Base-by-base conservation (phyloP, 92 coral and sea anemone genomes). In the Porites divaricata region DNA sequence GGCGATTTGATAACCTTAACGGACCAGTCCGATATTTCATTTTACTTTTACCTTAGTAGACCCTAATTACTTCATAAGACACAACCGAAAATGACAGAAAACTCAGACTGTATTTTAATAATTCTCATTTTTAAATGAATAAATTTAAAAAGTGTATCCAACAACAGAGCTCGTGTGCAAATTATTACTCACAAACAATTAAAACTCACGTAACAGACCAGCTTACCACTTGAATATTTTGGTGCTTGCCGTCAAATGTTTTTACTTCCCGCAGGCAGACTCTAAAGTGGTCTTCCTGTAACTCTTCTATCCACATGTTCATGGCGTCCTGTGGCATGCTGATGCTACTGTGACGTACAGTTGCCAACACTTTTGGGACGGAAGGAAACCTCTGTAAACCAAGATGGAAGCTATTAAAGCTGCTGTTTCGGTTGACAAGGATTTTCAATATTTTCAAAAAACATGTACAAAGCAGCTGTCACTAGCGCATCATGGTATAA, bases 271-370 rank as follows among this genome's bases (percentile, higher is more conserved):
- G 77, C 21, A 89, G 72, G 49, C 92, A 89, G 48, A 85, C 54
- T 80, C 90, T 75, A 21, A 89, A 89, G 70, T 89, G 65, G 66
- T 89, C 92, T 26, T 62, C 79, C 67, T 80, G 82, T 54, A 67
- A n/a, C 20, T 89, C 92, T 28, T 89, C 92, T 45, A 89, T 41
- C 92, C 92, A 89, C 69, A 85, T 53, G 72, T 89, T 89, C 89
- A 89, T 79, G 75, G 92, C 92, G 83, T 89, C 90, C 75, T 85
- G 86, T 67, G 83, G 86, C 61, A 63, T 73, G 28, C 62, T 67
- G 45, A 41, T 61, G 25, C 72, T 58, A 6, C 69, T 51, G 62
- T 89, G 84, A 35, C 76, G 87, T 25, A 78, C 75, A 51, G 92
- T 35, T 68, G 90, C 87, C 14, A 89, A 51, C 6, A 89, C 86